Conservation (phyloP, 2,113 vertebrate species). For the Chloropsis cyanopogon region DNA sequence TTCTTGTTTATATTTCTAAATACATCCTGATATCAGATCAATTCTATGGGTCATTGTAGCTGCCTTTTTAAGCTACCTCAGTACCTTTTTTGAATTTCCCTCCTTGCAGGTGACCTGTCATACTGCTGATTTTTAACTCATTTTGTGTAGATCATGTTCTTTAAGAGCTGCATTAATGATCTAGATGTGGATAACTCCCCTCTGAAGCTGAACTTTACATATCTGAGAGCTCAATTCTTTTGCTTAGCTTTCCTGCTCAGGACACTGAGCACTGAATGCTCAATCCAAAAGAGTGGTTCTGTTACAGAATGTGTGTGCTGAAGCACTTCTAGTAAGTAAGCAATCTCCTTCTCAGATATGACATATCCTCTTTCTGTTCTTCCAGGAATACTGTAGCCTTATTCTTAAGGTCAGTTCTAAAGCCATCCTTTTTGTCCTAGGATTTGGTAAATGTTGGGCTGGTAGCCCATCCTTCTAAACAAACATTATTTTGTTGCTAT, state of each 20-base stretch:
- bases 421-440: neutral
- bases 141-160: neutral
- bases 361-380: neutral
- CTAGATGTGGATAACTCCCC: neutral
- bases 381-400: neutral
- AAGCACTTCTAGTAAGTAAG: neutral
- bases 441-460: neutral
- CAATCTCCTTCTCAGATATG: neutral
- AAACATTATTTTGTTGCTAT: neutral
- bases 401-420: neutral
- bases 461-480: neutral
- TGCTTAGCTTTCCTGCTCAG: neutral
- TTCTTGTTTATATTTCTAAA: neutral
- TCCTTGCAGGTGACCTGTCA: neutral
- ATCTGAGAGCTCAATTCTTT: neutral
- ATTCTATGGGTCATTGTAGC: neutral
- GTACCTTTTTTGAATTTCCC: neutral
- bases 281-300: neutral
- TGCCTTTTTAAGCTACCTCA: neutral
- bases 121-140: neutral
- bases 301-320: neutral
- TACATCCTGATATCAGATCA: neutral
- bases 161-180: neutral
- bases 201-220: neutral
- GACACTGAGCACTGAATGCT: neutral